phyloP scores from a whole-genome alignment of 2,888 invertebrate genomes.

The Clistopyga incitator region DNA sequence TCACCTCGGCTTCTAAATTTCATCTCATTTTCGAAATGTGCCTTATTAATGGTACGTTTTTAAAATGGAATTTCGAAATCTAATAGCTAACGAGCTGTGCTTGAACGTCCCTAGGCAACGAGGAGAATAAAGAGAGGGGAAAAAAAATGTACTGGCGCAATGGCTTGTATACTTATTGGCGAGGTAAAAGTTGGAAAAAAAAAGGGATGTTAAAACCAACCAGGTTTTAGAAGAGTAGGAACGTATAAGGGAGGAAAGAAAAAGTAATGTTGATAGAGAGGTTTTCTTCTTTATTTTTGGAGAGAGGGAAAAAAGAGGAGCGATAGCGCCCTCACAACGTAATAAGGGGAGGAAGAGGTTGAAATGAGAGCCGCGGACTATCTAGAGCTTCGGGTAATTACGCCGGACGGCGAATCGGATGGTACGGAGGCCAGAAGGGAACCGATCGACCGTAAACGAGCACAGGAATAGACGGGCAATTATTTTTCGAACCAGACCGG shows the following conservation, averaged over 20 bases:
- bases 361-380: constrained; percentile 60
- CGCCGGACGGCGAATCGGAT: constrained; percentile 61
- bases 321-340: constrained; percentile 37
- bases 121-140: constrained; percentile 22
- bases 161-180: constrained; percentile 43
- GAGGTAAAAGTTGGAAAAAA: constrained; percentile 26
- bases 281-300: constrained; percentile 48
- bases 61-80: constrained; percentile 14
- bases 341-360: constrained; percentile 49
- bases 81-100: constrained; percentile 42
- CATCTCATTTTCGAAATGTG: not conserved
- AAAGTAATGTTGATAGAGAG: not conserved
- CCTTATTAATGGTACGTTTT: constrained; percentile 37
- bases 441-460: constrained; percentile 67
- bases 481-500: constrained; percentile 65
- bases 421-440: constrained; percentile 55
- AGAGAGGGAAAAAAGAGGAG: constrained; percentile 44
- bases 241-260: constrained; percentile 15
- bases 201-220: constrained; percentile 36
- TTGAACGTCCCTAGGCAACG: constrained; percentile 27
- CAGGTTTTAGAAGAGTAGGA: constrained; percentile 12
- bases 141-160: constrained; percentile 50
- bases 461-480: constrained; percentile 62
- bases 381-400: constrained; percentile 61
- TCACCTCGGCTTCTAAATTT: no score